A percentile compares a stretch with the other conserved stretches of the same genome.
Evolutionary conservation across 1,140 invertebrate species (phyloP).

Genomic region (Atta texana): DNA sequence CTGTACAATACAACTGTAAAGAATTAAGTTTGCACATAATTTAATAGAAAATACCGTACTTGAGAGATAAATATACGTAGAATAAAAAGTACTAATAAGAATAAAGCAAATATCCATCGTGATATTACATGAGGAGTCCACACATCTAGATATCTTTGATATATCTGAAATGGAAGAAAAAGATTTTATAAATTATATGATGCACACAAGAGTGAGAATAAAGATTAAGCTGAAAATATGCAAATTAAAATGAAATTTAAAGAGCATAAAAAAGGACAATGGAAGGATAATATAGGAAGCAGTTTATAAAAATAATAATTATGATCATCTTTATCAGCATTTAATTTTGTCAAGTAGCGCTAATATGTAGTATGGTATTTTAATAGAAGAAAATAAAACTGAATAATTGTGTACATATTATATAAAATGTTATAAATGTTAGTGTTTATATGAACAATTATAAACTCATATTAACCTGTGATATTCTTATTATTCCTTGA

Average conservation of each 20-base stretch:
- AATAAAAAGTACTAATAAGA: conserved; percentile 81
- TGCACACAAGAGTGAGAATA: background rate
- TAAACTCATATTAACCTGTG: conserved; percentile 79
- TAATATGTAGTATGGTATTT: background rate
- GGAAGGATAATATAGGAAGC: background rate
- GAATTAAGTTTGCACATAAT: background rate
- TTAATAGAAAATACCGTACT: conserved; percentile 64
- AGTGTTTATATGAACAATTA: background rate
- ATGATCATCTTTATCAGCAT: background rate
- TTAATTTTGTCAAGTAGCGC: background rate
- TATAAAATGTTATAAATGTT: conserved; percentile 20
- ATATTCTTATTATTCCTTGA: conserved; percentile 82
- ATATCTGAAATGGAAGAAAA: conserved; percentile 77
- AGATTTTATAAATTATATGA: conserved; percentile 11
- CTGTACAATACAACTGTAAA: background rate
- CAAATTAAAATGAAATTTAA: background rate
- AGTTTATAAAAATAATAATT: background rate
- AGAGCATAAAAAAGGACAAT: background rate
- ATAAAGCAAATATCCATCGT: conserved; percentile 81
- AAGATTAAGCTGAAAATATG: background rate
- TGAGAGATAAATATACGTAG: conserved; percentile 82
- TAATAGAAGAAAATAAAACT: background rate
- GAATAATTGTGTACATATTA: background rate
- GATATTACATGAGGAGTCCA: conserved; percentile 84
- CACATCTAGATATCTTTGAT: conserved; percentile 84